Evolutionary conservation across 2,797 vertebrate species (phyloP).

Genomic region (Eulemur mongoz): DNA sequence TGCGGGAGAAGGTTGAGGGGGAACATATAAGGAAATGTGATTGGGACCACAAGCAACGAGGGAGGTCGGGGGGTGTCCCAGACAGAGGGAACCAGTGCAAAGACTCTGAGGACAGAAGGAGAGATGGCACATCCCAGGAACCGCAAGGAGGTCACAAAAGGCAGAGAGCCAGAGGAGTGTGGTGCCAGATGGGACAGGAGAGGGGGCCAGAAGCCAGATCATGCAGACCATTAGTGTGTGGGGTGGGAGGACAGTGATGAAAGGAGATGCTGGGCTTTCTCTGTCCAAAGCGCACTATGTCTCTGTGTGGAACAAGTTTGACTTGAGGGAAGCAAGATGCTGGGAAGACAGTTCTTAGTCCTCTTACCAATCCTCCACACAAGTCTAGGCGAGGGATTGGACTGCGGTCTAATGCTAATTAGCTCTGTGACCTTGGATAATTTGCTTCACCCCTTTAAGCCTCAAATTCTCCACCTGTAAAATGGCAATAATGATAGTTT

Average conservation of each 20-base stretch:
- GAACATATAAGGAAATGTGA: neutral
- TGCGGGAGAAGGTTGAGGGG: neutral
- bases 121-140: neutral
- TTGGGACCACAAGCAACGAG: neutral
- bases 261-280: neutral
- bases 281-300: neutral
- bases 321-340: neutral
- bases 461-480: constrained; percentile 68
- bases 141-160: neutral
- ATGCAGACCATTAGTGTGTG: too few species aligned
- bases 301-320: neutral
- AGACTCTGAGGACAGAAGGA: neutral
- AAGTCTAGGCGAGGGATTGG: neutral
- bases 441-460: constrained; percentile 65
- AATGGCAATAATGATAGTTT: constrained; percentile 71
- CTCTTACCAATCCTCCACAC: neutral
- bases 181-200: too few species aligned
- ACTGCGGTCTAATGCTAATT: constrained; percentile 6
- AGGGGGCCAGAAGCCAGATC: neutral
- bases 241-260: fast-evolving
- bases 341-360: neutral
- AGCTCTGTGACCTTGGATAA: constrained; percentile 54
- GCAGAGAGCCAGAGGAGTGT: neutral
- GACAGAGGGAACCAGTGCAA: neutral
- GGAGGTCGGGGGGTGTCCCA: neutral